phyloP scores from a whole-genome alignment of 2,113 vertebrate genomes.

The Maccullochella peelii region DNA sequence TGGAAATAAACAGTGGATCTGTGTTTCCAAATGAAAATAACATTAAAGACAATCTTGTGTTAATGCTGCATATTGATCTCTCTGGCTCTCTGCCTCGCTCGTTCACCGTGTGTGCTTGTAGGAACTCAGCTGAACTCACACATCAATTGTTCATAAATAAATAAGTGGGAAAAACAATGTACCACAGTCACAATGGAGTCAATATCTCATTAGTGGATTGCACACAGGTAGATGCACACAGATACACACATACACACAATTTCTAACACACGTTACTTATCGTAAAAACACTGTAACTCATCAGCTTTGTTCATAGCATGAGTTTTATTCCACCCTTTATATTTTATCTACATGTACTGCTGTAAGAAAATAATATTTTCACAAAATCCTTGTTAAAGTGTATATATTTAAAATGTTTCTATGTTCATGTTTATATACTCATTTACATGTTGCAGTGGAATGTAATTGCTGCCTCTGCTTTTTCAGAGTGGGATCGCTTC shows the following conservation, averaged over 20 bases:
- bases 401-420: neutral
- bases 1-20: conserved; percentile 69
- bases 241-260: conserved; percentile 15
- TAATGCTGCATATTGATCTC: conserved; percentile 93
- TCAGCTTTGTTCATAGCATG: conserved; percentile 10
- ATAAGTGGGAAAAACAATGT: conserved; percentile 89
- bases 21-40: conserved; percentile 82
- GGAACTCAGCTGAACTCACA: conserved; percentile 90
- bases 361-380: neutral
- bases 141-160: conserved; percentile 94
- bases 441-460: neutral
- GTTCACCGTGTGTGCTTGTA: conserved; percentile 53
- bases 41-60: conserved; percentile 88
- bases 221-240: conserved; percentile 22
- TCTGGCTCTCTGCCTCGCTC: conserved; percentile 23
- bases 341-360: neutral
- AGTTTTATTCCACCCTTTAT: conserved; percentile 22
- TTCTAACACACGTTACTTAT: conserved; percentile 12
- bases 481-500: neutral
- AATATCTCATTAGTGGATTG: conserved; percentile 89
- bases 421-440: neutral
- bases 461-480: neutral
- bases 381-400: conserved; percentile 11
- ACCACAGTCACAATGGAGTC: conserved; percentile 84
- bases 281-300: conserved; percentile 4